A percentile compares a stretch with the other conserved stretches of the same genome.
Conservation (phyloP, 1,140 invertebrate species). For the Camponotus pennsylvanicus region DNA sequence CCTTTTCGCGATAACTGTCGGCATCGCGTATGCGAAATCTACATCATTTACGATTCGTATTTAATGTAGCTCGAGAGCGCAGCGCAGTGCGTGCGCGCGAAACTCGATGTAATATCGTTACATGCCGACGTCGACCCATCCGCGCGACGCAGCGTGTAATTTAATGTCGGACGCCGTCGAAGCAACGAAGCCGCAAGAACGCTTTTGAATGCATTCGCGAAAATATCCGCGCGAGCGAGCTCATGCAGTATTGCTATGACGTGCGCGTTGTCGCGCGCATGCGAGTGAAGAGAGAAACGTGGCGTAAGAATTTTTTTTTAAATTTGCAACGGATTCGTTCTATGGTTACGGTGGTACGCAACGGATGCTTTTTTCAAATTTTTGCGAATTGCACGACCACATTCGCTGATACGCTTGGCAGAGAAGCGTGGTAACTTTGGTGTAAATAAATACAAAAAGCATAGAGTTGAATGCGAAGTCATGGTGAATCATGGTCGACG, state of each 20-base stretch:
- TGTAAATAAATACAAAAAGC: constrained; percentile 36
- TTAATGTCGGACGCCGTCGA: constrained; percentile 42
- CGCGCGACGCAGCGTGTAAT: constrained; percentile 35
- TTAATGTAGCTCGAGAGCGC: constrained; percentile 49
- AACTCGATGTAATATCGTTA: constrained; percentile 61
- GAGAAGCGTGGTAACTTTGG: neutral
- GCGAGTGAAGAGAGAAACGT: constrained; percentile 37
- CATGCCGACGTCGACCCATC: constrained; percentile 24
- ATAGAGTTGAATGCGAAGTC: neutral
- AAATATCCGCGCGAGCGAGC: constrained; percentile 47
- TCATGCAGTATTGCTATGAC: constrained; percentile 12
- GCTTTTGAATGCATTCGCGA: constrained; percentile 37
- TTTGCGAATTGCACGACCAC: constrained; percentile 25
- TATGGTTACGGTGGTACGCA: neutral
- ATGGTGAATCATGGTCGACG: neutral
- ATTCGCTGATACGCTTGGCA: constrained; percentile 5
- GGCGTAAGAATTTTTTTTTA: neutral
- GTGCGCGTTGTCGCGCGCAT: constrained; percentile 12
- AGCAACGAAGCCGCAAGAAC: neutral
- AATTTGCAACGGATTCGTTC: constrained; percentile 2
- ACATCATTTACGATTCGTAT: constrained; percentile 58
- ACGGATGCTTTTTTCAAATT: constrained; percentile 7
- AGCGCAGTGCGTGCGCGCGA: neutral
- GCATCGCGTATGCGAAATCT: constrained; percentile 12
- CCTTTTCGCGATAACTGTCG: constrained; percentile 49